phyloP scores from a whole-genome alignment of 2,113 vertebrate species.

The Dasyurus viverrinus region DNA sequence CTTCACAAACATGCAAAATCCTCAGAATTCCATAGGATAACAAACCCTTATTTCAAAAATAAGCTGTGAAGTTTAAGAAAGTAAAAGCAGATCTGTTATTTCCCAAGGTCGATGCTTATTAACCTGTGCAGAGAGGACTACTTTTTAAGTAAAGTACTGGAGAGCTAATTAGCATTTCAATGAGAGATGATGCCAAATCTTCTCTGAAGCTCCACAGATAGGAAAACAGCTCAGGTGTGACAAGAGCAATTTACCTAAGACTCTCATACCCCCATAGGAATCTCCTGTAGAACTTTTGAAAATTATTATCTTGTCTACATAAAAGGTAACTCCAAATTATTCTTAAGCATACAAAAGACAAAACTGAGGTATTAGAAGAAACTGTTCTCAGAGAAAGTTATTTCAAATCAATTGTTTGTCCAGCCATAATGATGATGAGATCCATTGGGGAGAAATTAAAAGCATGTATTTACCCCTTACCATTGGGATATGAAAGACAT shows the following conservation, averaged over 20 bases:
- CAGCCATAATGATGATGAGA: slow-evolving; percentile 46
- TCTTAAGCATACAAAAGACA: slow-evolving; percentile 50
- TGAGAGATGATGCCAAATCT: slow-evolving; percentile 51
- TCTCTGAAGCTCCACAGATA: slow-evolving; percentile 59
- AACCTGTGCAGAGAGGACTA: not conserved
- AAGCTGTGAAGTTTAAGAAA: slow-evolving; percentile 43
- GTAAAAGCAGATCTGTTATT: slow-evolving; percentile 42
- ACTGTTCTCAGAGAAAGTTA: slow-evolving; percentile 38
- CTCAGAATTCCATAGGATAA: slow-evolving; percentile 33
- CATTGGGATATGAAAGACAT: slow-evolving; percentile 21
- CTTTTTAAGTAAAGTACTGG: slow-evolving; percentile 47
- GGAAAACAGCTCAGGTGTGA: slow-evolving; percentile 61
- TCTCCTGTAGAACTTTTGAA: slow-evolving; percentile 49
- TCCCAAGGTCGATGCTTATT: slow-evolving; percentile 25
- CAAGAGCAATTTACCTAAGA: slow-evolving; percentile 68
- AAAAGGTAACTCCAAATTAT: slow-evolving; percentile 61
- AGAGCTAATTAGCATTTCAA: slow-evolving; percentile 67
- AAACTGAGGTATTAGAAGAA: slow-evolving; percentile 29
- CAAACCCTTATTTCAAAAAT: slow-evolving; percentile 1
- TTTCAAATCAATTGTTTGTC: slow-evolving; percentile 41
- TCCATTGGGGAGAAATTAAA: slow-evolving; percentile 65
- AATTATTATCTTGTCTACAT: slow-evolving; percentile 69
- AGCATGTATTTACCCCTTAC: slow-evolving; percentile 46
- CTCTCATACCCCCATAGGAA: slow-evolving; percentile 52
- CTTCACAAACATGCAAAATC: not conserved